Conservation (phyloP, 92 coral and sea anemone species). For the Umimayanthus kanabou region DNA sequence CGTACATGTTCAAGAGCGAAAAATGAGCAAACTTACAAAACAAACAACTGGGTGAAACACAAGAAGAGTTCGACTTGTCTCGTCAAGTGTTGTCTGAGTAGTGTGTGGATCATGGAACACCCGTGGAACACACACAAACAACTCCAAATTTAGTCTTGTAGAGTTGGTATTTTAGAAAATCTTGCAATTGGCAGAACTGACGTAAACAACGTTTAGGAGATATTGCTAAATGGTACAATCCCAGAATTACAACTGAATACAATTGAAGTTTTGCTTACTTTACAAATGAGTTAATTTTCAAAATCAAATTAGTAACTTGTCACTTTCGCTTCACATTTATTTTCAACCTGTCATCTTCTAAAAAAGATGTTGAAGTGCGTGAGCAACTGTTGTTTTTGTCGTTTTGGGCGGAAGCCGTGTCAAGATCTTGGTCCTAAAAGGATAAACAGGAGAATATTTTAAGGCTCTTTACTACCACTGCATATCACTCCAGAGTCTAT, state of each 20-base stretch:
- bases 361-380: conserved; percentile 5
- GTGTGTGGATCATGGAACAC: neutral
- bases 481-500: neutral
- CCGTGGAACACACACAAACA: conserved; percentile 2
- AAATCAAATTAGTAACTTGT: neutral
- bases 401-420: conserved; percentile 30
- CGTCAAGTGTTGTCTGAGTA: neutral
- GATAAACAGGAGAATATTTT: neutral
- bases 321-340: neutral
- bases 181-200: neutral
- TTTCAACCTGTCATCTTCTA: neutral
- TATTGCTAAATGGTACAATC: neutral
- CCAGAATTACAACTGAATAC: neutral
- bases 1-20: neutral
- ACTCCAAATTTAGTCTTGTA: neutral
- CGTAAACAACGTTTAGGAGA: neutral
- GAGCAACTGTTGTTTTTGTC: conserved; percentile 33
- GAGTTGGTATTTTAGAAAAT: neutral
- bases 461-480: neutral
- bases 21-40: conserved; percentile 4
- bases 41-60: conserved; percentile 20
- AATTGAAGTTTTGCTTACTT: neutral
- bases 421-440: conserved; percentile 11
- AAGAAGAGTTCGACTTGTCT: conserved; percentile 15
- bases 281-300: neutral